Base-by-base conservation (phyloP, 2,888 invertebrate species). In the Drosophila buzzatii region DNA sequence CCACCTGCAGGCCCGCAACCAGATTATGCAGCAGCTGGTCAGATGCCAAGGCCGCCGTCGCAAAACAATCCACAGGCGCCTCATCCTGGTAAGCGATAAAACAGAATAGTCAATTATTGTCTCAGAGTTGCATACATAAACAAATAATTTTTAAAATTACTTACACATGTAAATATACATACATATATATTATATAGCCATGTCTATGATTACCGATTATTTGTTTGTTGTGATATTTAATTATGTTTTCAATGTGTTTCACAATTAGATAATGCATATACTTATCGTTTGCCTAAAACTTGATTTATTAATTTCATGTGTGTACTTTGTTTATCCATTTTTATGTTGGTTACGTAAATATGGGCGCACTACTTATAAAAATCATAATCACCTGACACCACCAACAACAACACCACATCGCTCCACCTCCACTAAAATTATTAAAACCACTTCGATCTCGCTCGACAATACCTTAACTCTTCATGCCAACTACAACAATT, bases 11-110 rank as follows among this genome's bases (percentile, higher is more conserved):
- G 91, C 33, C 91, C 91, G 55, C 94, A 94, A 70, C 94, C 95
- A 7, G 96, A 96, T 76, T 96, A 96, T 90, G 95, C 94, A 82
- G 95, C 96, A 78, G 84, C 89, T 23, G 95, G 96, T 71, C 95
- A 95, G 90, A 95, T 95, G 93, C 95, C 95, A 88, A 94, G 97
- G 93, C 97, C 97, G 93, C 95, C 95, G 52, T 94, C 95, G 75
- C 95, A 95, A 92, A 94, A 94, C 76, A 95, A 94, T 91, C 94
- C 95, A 81, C 95, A 95, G 77, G 94, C 94, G 74, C 94, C 95
- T 70, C 95, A 95, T 93, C 94, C 95, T 93, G 95, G 95, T 95
- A 93, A 91, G 75, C 62, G 56, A 39, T 44, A 5, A 33, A 7
- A n/a, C 16, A 8, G 2, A 53, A 8, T 41, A 5, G 18, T 3